phyloP scores from a whole-genome alignment of 2,888 invertebrate species.

The Pristionchus exspectatus region DNA sequence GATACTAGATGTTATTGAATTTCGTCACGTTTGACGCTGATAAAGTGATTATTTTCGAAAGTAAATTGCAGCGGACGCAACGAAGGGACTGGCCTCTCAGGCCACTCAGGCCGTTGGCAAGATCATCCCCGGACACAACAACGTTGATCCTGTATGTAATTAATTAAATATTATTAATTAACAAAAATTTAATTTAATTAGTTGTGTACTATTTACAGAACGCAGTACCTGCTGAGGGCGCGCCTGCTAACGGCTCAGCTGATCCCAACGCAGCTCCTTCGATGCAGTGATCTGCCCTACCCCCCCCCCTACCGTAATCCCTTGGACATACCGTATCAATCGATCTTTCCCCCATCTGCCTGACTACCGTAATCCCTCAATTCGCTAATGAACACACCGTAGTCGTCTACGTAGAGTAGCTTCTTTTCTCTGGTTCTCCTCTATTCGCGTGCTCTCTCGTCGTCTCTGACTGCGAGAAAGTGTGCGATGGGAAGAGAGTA shows the following conservation, averaged over 20 bases:
- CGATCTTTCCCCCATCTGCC: conserved; percentile 5
- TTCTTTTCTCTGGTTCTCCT: conserved; percentile 1
- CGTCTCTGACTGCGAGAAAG: background rate
- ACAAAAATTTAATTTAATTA: background rate
- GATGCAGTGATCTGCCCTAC: conserved; percentile 7
- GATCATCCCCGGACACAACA: conserved; percentile 44
- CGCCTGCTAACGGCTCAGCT: background rate
- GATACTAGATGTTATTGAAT: background rate
- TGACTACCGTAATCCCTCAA: background rate
- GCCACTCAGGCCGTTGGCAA: conserved; percentile 52
- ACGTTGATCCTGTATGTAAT: conserved; percentile 29
- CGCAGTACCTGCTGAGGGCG: conserved; percentile 4
- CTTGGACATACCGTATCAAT: conserved; percentile 34
- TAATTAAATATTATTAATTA: background rate
- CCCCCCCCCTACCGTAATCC: background rate
- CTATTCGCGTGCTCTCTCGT: background rate
- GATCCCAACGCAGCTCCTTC: conserved; percentile 37
- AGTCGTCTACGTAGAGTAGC: conserved; percentile 8
- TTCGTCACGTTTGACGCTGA: background rate
- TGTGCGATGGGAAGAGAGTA: background rate
- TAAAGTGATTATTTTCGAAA: background rate
- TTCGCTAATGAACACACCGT: background rate
- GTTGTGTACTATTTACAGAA: background rate
- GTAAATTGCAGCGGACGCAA: conserved; percentile 36
- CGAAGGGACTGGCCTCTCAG: conserved; percentile 53